Evolutionary conservation across 2,888 invertebrate species (phyloP).

Genomic region (Caenorhabditis imperialis): DNA sequence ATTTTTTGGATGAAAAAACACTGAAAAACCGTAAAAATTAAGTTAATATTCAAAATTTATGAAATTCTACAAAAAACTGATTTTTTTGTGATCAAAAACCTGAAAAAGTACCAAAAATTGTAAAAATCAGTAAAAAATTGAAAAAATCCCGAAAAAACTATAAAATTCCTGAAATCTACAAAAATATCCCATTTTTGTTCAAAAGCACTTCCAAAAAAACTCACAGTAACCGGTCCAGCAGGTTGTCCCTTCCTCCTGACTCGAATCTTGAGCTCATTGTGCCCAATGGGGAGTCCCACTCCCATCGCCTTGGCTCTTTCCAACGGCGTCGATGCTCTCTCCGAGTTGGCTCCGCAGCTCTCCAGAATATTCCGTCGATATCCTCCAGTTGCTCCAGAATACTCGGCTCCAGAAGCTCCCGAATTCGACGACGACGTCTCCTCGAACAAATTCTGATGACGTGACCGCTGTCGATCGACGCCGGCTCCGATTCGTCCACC

Average conservation of each 20-base stretch:
- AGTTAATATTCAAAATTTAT: no score
- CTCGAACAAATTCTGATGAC: constrained; percentile 25
- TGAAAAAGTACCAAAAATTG: no score
- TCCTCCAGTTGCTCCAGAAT: constrained; percentile 3
- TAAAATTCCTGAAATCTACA: no score
- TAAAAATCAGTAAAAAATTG: no score
- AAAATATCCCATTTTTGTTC: no score
- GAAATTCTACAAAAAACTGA: no score
- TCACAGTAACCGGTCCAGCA: constrained; percentile 59
- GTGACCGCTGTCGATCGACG: constrained; percentile 55
- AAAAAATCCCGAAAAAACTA: no score
- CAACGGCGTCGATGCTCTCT: constrained; percentile 18
- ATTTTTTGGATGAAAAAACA: no score
- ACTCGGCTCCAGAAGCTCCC: constrained; percentile 7
- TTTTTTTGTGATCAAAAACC: no score
- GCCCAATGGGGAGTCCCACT: constrained; percentile 35
- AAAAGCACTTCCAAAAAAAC: no score
- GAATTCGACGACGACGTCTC: neutral
- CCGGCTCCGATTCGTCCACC: constrained; percentile 35
- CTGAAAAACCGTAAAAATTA: no score
- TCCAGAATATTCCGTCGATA: constrained; percentile 3
- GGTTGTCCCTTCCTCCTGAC: constrained; percentile 64
- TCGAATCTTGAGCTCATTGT: constrained; percentile 44
- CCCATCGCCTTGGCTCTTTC: constrained; percentile 42
- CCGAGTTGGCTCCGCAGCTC: neutral